A percentile compares a stretch with the other conserved stretches of the same genome.
Evolutionary conservation across 1,140 invertebrate species (phyloP).

Genomic region (Drosophila teissieri): DNA sequence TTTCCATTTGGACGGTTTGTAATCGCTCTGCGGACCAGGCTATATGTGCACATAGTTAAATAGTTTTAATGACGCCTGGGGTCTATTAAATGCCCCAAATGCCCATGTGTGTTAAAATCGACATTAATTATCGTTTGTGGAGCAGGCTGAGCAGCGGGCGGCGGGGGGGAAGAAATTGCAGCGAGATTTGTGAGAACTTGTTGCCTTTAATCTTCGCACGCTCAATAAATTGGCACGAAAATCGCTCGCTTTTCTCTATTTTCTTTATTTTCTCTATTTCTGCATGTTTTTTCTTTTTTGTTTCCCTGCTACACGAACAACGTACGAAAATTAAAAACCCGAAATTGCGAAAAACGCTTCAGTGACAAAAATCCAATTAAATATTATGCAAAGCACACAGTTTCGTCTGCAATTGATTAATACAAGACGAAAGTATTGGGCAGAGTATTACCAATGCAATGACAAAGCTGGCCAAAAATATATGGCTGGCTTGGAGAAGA

Average conservation of each 20-base stretch:
- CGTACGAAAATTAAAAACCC: conserved; percentile 1
- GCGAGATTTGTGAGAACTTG: conserved; percentile 32
- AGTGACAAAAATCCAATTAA: conserved; percentile 52
- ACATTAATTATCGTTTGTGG: conserved; percentile 40
- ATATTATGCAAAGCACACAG: conserved; percentile 2
- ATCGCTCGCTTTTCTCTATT: neutral
- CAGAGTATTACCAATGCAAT: neutral
- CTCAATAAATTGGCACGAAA: conserved; percentile 42
- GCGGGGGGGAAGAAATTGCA: conserved; percentile 4
- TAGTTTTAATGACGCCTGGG: conserved; percentile 41
- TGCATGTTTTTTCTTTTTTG: neutral
- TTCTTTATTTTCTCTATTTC: neutral
- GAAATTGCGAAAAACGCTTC: conserved; percentile 13
- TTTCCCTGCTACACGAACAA: neutral
- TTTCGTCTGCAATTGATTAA: conserved; percentile 18
- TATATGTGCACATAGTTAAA: conserved; percentile 22
- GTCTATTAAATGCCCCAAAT: conserved; percentile 35
- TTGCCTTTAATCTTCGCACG: conserved; percentile 52
- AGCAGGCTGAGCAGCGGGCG: neutral
- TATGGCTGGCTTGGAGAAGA: neutral
- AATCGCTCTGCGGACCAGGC: conserved; percentile 7
- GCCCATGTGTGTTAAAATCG: conserved; percentile 35
- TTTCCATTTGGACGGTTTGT: conserved; percentile 14
- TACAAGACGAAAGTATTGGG: neutral
- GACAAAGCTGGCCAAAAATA: neutral